Evolutionary conservation across 2,888 invertebrate species (phyloP), one percentile per base, ranked within the genome.

Genomic region (Ctenicera cuprea): DNA sequence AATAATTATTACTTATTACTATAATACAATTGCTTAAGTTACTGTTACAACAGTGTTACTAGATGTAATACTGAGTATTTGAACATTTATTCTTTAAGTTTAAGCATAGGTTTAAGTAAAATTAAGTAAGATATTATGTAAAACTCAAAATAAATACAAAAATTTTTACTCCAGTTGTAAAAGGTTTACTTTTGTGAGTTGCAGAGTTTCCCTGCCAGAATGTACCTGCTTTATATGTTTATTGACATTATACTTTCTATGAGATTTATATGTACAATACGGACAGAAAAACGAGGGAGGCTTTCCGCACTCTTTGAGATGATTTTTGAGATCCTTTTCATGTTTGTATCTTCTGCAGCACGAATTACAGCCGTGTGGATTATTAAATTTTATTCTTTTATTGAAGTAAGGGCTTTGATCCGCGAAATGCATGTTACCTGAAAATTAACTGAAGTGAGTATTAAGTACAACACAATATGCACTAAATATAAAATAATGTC

Each of bases 221-320:
- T 76, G 75, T 37, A 61, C 57, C n/a, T 66, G 57, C 16, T 70
- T 62, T 70, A 76, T 76, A 33, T 76, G 75, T 16, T 68, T 66
- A 30, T 73, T 76, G 20, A 76, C 37, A n/a, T 67, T 65, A 18
- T 73, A 76, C 33, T 70, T 76, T 33, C 75, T 52, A 37, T 76
- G 70, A 12, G 73, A 70, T 41, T 59, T 59, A 37, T 68, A 72
- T 2, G 20, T 9, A 37, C 75, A 73, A 37, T 73, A 43, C 20
- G 33, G 57, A 48, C 75, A 73, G n/a, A 16, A 33, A n/a, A 73
- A 20, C 9, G 61, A 37, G n/a, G 65, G 65, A 14, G 26, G 70
- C 20, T 54, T 75, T 64, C 67, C 63, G 12, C 70, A 76, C 30
- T 74, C 76, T 48, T 48, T 43, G n/a, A 64, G n/a, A 33, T 64